Percentiles rank a stretch among this genome's conserved stretches.
phyloP scores from a whole-genome alignment of 1,140 invertebrate species.

The Drosophila varians region DNA sequence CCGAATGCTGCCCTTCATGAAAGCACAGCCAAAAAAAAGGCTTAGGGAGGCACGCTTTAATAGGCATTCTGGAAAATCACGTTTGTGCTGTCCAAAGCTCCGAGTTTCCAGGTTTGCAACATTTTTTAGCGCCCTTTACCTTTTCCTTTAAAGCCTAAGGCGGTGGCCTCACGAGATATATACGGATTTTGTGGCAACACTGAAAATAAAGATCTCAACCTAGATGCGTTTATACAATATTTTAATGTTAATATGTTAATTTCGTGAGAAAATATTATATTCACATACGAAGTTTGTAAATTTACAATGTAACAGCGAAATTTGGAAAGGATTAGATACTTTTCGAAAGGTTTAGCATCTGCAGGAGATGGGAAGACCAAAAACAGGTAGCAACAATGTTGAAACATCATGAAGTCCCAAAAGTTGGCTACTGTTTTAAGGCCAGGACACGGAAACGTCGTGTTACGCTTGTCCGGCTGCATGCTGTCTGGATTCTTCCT shows the following conservation, averaged over 20 bases:
- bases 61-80: constrained; percentile 69
- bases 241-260: no score
- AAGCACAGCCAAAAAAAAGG: constrained; percentile 15
- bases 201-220: background rate
- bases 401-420: constrained; percentile 44
- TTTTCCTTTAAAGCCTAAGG: background rate
- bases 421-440: constrained; percentile 59
- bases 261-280: no score
- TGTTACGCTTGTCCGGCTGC: constrained; percentile 76
- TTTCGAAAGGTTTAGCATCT: constrained; percentile 8
- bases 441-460: constrained; percentile 67
- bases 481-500: constrained; percentile 59
- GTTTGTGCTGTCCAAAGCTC: constrained; percentile 65
- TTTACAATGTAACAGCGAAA: no score
- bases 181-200: background rate
- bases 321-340: background rate
- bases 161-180: background rate
- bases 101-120: constrained; percentile 36
- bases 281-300: no score
- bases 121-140: constrained; percentile 10
- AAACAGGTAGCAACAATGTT: constrained; percentile 58
- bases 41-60: constrained; percentile 47
- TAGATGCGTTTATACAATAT: no score
- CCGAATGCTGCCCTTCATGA: constrained; percentile 41
- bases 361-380: constrained; percentile 6